Evolutionary conservation across 2,888 invertebrate species (phyloP).

Genomic region (Cataglyphis altisquamis): DNA sequence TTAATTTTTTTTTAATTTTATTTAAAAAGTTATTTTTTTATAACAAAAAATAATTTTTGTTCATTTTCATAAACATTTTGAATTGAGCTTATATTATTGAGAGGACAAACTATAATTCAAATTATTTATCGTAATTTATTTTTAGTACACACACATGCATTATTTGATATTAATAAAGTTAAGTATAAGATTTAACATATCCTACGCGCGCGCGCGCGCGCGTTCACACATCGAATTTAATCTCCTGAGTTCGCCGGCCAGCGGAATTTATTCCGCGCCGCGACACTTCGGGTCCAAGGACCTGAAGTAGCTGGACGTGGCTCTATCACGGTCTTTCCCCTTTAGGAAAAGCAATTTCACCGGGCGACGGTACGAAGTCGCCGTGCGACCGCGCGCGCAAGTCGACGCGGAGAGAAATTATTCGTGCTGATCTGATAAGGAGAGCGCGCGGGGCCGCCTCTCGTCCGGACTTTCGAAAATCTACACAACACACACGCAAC

Average conservation of each 20-base stretch:
- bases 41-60: background rate
- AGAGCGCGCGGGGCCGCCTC: slow-evolving; percentile 44
- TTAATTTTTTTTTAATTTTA: too few relatives aligned
- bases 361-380: background rate
- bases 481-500: slow-evolving; percentile 23
- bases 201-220: too few relatives aligned
- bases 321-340: slow-evolving; percentile 1
- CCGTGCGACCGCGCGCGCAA: background rate
- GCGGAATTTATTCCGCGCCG: background rate
- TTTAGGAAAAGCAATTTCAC: slow-evolving; percentile 31
- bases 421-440: slow-evolving; percentile 58
- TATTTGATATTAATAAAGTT: background rate
- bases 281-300: background rate
- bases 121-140: background rate
- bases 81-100: background rate
- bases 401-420: slow-evolving; percentile 47
- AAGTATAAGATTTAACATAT: background rate
- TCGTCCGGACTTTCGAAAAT: slow-evolving; percentile 72
- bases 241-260: background rate
- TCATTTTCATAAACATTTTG: background rate
- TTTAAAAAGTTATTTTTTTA: background rate
- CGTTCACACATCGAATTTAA: background rate
- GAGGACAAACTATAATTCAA: background rate
- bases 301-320: too few relatives aligned
- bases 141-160: background rate